A percentile compares a stretch with the other conserved stretches of the same genome.
These are phyloP conservation scores for Paralichthys olivaceus DNA, from an alignment of 2,113 vertebrate genomes.

Conservation along the genomic window DNA sequence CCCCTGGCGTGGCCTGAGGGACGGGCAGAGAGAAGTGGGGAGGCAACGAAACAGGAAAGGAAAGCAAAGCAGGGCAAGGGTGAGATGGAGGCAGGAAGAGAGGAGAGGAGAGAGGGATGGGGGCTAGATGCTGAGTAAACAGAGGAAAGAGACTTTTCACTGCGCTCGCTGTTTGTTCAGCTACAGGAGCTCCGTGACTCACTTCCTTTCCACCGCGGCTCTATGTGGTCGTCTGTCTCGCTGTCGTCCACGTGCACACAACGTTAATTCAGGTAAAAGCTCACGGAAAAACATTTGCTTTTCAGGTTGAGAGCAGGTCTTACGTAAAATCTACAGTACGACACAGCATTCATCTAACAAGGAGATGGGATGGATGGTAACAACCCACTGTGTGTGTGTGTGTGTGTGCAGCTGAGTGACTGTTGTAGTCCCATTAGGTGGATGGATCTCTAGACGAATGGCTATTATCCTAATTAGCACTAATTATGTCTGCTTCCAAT, in stretches of 20 bases:
- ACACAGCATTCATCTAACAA: constrained; percentile 24
- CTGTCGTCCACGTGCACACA: background rate
- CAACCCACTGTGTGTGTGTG: constrained; percentile 18
- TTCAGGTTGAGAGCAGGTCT: background rate
- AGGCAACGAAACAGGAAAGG: constrained; percentile 46
- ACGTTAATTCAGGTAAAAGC: background rate
- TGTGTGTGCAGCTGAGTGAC: constrained; percentile 38
- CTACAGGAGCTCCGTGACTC: constrained; percentile 29
- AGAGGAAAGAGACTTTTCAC: constrained; percentile 32
- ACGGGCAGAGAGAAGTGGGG: constrained; percentile 38
- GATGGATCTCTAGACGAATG: constrained; percentile 74
- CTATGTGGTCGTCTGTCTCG: background rate
- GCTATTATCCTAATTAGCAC: constrained; percentile 79
- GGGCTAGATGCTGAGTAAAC: constrained; percentile 54
- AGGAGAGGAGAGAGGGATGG: constrained; percentile 23
- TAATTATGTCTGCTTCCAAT: constrained; percentile 75
- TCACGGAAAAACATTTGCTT: constrained; percentile 10
- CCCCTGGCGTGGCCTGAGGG: constrained; percentile 57
- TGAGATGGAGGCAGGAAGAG: constrained; percentile 57
- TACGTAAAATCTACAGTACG: constrained; percentile 19
- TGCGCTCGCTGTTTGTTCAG: constrained; percentile 49
- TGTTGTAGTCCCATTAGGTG: constrained; percentile 71
- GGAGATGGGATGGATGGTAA: constrained; percentile 33
- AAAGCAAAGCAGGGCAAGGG: constrained; percentile 52
- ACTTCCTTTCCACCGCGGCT: constrained; percentile 35